Evolutionary conservation across 2,888 invertebrate genomes (phyloP), one percentile per base, ranked within the genome.

Genomic region (Sericinus montela): DNA sequence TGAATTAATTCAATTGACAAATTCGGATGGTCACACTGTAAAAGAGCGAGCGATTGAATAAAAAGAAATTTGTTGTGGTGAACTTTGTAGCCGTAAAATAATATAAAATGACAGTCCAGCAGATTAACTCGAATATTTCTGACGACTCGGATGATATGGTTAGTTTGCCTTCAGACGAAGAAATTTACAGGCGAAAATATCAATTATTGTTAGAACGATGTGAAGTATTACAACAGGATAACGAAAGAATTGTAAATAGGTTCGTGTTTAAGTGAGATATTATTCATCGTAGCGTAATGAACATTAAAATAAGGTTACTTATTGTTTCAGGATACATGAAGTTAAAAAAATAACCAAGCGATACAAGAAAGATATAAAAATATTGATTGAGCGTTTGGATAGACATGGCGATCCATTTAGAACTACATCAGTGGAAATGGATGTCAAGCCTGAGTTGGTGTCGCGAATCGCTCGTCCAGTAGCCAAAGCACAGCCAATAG

Each of bases 201-300:
- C 92, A 93, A 74, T 80, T 94, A 62, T 78, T 94, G 50, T 76
- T 93, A 56, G 93, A 94, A 72, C 91, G 93, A 89, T 94, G 94
- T 77, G 92, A 93, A 80, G 91, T 92, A 60, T 84, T 94, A 59
- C 94, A 94, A 70, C 93, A 94, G 90, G 93, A 94, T 69, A 94
- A 94, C 75, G 94, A 94, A 73, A 90, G 93, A 76, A 85, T 94
- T 58, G 92, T 94, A 50, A 91, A 91, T 80, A 91, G 91, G 91
- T 91, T 71, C 64, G 76, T 73, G 63, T 71, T 69, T 62, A 55
- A 40, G 55, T 37, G 51, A 52, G 57, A 47, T 45, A 32, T 39
- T 45, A 13, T 37, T 45, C 38, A 58, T 42, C 55, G 52, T 63
- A 43, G 32, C 55, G 56, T 54, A 54, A 49, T 50, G 19, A 46